Base-by-base conservation (phyloP, 1,140 invertebrate genomes). In the Mizuhopecten yessoensis region DNA sequence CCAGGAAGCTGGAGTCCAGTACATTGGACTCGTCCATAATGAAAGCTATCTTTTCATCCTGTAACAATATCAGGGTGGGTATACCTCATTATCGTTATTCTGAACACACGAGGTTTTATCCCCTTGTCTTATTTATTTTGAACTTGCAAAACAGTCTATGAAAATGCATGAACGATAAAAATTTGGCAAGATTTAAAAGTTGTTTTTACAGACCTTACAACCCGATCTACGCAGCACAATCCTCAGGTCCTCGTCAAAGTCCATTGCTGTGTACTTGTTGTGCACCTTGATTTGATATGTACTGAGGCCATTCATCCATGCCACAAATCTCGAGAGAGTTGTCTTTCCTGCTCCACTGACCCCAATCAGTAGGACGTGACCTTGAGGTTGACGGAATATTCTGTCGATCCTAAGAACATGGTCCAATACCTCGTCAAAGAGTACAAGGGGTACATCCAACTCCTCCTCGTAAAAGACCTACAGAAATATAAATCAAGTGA, bases 381-480 rank as follows among this genome's bases (percentile, higher is more conserved):
- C 96, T 96, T 99, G 99, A 17, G 99, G 99, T 97, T 99, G 99
- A 87, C 99, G 97, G 97, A 99, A 99, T 94, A 99, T 99, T 96
- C 99, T 97, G 97, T 99, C 99, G 95, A 99, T 99, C 93, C 99
- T 97, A 49, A 99, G 97, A 36, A 99, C 99, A 96, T 99, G 99
- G 95, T 99, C 99, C 15, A 99, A 96, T 49, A 99, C 99, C 97
- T 99, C 99, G 96, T 99, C 99, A 96, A 99, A 99, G 0, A 99
- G 97, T 36, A 99, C 99, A 5, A 99, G 97, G 0, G 98, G 99
- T 9, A 99, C 99, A 97, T 99, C 99, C 42, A 99, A 96, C 96
- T 99, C 99, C 97, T 99, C 99, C 97, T 99, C 99, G 95, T 99
- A 99, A 97, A 99, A 99, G n/a, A 99, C 98, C 97, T 98, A 94